phyloP scores from a whole-genome alignment of 1,140 invertebrate genomes.

The Ptiloglossa arizonensis region DNA sequence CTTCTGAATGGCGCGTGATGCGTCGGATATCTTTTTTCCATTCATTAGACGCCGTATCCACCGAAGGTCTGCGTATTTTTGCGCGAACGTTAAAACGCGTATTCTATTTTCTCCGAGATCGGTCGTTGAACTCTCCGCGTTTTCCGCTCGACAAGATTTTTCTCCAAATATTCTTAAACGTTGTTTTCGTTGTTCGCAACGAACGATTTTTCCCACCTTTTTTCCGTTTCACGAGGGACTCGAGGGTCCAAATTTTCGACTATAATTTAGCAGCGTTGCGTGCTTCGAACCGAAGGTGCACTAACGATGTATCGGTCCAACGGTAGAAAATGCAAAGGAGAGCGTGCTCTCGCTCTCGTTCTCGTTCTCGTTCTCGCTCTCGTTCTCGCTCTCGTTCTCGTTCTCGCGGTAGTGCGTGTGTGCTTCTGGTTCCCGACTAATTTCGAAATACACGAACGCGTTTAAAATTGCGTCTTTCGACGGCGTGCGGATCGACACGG shows the following conservation, averaged over 20 bases:
- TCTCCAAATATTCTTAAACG: background rate
- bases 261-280: conserved; percentile 58
- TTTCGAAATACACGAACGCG: conserved; percentile 36
- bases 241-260: conserved; percentile 28
- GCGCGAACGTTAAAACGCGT: conserved; percentile 7
- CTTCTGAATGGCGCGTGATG: conserved; percentile 41
- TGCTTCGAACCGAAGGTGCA: conserved; percentile 36
- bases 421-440: conserved; percentile 28
- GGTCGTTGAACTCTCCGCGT: conserved; percentile 15
- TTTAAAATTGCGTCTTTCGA: conserved; percentile 44
- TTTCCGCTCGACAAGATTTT: background rate
- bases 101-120: background rate
- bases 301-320: conserved; percentile 51
- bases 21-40: conserved; percentile 14
- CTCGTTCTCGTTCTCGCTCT: background rate
- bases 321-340: conserved; percentile 34
- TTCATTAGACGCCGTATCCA: conserved; percentile 22
- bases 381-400: background rate
- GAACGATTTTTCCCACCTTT: too few relatives aligned
- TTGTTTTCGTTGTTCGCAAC: too few relatives aligned
- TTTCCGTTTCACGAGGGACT: background rate
- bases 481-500: background rate
- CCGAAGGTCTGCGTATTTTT: background rate
- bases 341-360: background rate
- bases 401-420: background rate